These are phyloP conservation scores for Danionella cerebrum DNA, from an alignment of 2,113 vertebrate species.

Conservation along the genomic window DNA sequence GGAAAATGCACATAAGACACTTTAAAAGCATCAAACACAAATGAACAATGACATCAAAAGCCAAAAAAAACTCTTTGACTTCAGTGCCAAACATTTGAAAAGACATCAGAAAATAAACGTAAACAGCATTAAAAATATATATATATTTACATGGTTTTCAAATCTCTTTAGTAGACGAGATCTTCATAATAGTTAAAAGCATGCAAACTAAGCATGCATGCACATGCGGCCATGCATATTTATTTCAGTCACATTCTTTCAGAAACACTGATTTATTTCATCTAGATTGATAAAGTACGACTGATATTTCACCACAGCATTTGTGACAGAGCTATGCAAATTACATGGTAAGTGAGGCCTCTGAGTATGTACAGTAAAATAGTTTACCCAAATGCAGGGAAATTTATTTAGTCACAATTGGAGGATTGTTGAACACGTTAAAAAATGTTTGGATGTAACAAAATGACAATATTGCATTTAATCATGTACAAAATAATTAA, in stretches of 20 bases:
- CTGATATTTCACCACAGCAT: background rate
- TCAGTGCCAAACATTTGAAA: background rate
- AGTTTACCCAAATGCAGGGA: conserved; percentile 8
- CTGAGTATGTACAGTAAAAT: conserved; percentile 19
- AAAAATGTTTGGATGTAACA: background rate
- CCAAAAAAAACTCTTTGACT: conserved; percentile 20
- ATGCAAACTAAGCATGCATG: background rate
- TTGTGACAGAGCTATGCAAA: conserved; percentile 19
- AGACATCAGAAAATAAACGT: background rate
- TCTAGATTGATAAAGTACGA: background rate
- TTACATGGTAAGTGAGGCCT: background rate
- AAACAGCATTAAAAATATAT: conserved; percentile 3
- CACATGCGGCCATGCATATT: background rate
- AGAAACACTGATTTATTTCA: background rate
- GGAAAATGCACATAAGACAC: background rate
- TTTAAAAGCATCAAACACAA: background rate
- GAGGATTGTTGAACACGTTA: background rate
- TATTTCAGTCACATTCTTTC: background rate
- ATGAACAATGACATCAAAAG: conserved; percentile 41
- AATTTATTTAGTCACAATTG: background rate
- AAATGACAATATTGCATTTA: background rate
- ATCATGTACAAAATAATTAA: background rate
- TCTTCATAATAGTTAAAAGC: background rate
- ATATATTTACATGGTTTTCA: conserved; percentile 4
- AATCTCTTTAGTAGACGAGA: background rate